Evolutionary conservation across 2,797 vertebrate species (phyloP).

Genomic region (Poeciliopsis gracilis): DNA sequence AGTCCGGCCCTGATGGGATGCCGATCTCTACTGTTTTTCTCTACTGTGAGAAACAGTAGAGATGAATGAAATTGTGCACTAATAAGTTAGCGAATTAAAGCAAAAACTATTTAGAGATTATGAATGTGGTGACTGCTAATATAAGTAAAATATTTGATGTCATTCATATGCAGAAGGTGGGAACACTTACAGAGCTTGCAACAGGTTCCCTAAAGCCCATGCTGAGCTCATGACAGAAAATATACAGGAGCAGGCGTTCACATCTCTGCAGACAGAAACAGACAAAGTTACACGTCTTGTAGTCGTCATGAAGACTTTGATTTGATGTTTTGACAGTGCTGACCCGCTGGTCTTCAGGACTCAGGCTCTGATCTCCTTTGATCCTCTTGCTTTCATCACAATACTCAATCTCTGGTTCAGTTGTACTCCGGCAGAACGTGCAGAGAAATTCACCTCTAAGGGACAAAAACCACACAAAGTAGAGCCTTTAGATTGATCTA

Average conservation of each 20-base stretch:
- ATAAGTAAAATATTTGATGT: neutral
- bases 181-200: conserved; percentile 88
- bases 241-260: conserved; percentile 94
- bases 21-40: too few relatives aligned
- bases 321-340: conserved; percentile 38
- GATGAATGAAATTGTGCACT: neutral
- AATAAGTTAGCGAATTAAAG: neutral
- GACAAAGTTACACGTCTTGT: conserved; percentile 23
- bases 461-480: conserved; percentile 10
- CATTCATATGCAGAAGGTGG: neutral
- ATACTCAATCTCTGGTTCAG: conserved; percentile 94
- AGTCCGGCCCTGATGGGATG: too few relatives aligned
- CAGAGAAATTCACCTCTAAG: conserved; percentile 97
- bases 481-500: neutral
- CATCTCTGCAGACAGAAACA: conserved; percentile 84
- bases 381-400: conserved; percentile 91
- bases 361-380: conserved; percentile 85
- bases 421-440: conserved; percentile 94
- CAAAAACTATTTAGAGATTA: neutral
- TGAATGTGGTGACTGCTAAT: neutral
- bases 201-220: conserved; percentile 97
- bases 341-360: conserved; percentile 93
- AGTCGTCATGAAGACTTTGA: neutral
- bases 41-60: neutral
- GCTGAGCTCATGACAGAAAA: conserved; percentile 97